Evolutionary conservation across 2,113 vertebrate genomes (phyloP), one percentile per base, ranked within the genome.

Genomic region (Tragelaphus scriptus): DNA sequence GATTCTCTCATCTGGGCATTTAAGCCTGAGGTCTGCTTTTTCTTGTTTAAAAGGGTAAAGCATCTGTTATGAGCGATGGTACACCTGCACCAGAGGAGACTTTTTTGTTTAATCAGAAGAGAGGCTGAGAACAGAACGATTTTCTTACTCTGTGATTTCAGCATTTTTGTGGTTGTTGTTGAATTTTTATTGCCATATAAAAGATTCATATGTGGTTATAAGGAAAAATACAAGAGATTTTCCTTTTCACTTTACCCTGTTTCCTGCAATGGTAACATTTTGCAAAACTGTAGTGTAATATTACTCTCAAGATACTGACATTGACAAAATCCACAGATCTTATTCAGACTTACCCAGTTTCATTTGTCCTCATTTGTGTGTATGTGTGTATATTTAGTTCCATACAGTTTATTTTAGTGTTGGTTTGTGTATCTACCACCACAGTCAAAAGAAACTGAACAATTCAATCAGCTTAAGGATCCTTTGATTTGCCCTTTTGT

Each of bases 151-250:
- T 94, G 81, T 90, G 80, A 91, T 63, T 30, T 94, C 58, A 85
- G 88, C 53, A 14, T 51, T 85, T 49, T 63, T 58, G 53, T 58
- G 79, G 75, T n/a, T 87, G 75, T 44, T 80, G 61, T 75, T 71
- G 68, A 80, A 63, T 95, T 94, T 97, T 94, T 88, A 59, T 88
- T 84, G 75, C 28, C 21, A 51, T 51, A 36, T 93, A 80, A 92
- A 91, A 92, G 90, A 90, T 58, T 90, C 51, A 32, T 15, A 32
- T 36, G 28, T 26, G 30, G 49, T 97, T 75, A 16, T 94, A 71
- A 91, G 82, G 68, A 80, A 94, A 94, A 92, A 92, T 36, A 88
- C 30, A 80, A 79, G 87, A 58, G 30, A 90, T 90, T 89, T 85
- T 7, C 56, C 11, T 32, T 17, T 53, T 12, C 21, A 7, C 1